A percentile compares a stretch with the other conserved stretches of the same genome.
These are phyloP conservation scores for Pteropus alecto DNA, from an alignment of 2,113 vertebrate genomes.

Conservation along the genomic window DNA sequence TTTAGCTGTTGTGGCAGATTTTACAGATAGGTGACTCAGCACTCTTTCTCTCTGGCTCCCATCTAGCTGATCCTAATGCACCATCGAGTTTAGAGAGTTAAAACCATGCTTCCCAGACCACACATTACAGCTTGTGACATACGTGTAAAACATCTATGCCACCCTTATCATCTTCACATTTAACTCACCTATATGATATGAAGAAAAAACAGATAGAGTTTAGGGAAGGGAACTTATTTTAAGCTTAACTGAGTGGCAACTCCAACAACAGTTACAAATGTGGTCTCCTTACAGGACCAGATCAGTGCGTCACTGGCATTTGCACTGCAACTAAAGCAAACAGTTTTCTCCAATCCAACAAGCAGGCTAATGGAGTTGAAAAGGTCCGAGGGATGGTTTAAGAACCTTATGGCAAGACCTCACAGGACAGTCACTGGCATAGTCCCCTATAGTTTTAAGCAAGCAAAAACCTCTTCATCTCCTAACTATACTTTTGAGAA, in stretches of 20 bases:
- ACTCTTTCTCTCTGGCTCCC: not conserved
- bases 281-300: not conserved
- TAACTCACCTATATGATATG: not conserved
- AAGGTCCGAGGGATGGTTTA: not conserved
- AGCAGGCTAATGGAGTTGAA: not conserved
- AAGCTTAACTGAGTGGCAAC: not conserved
- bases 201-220: slow-evolving; percentile 25
- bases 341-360: not conserved
- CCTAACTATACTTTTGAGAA: not conserved
- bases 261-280: not conserved
- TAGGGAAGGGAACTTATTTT: not conserved
- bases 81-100: not conserved
- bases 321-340: not conserved
- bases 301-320: not conserved
- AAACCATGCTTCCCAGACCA: not conserved
- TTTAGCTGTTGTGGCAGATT: not conserved
- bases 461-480: not conserved
- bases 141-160: not conserved
- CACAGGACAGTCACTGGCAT: not conserved
- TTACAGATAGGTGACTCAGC: not conserved
- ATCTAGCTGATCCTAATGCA: not conserved
- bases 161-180: not conserved
- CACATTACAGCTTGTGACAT: not conserved
- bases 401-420: not conserved
- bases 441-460: not conserved